Percentiles rank a stretch among this genome's conserved stretches.
phyloP scores from a whole-genome alignment of 1,140 invertebrate genomes.

The Bombyx mandarina region DNA sequence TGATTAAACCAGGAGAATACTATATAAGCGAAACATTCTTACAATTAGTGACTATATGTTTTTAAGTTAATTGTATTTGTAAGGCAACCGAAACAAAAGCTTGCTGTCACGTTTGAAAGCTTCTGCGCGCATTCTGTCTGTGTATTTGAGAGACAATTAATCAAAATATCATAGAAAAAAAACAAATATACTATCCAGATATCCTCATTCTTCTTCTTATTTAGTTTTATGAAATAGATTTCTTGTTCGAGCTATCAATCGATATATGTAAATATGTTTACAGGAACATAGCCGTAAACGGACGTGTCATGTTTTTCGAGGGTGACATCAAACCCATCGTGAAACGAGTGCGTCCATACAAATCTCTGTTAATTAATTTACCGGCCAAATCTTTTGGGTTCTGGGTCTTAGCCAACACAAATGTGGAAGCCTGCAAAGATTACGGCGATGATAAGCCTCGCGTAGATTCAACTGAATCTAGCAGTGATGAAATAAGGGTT shows the following conservation, averaged over 20 bases:
- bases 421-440: conserved; percentile 58
- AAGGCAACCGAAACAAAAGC: no score
- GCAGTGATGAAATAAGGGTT: background rate
- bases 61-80: no score
- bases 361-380: conserved; percentile 61
- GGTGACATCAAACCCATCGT: conserved; percentile 66
- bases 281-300: conserved; percentile 71
- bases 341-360: conserved; percentile 48
- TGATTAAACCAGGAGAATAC: no score
- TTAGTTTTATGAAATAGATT: no score
- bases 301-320: conserved; percentile 60
- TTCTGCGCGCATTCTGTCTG: no score
- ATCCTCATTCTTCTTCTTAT: no score
- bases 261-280: conserved; percentile 15
- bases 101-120: no score
- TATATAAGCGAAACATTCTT: no score
- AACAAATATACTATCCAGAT: no score
- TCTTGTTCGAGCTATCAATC: background rate
- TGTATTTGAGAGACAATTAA: no score
- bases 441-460: conserved; percentile 6
- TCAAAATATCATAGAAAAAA: no score
- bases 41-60: no score
- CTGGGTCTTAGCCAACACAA: conserved; percentile 72
- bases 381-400: conserved; percentile 72
- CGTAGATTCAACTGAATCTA: background rate